These are phyloP conservation scores for Lithobius niger DNA, from an alignment of 1,140 invertebrate species.

Conservation along the genomic window DNA sequence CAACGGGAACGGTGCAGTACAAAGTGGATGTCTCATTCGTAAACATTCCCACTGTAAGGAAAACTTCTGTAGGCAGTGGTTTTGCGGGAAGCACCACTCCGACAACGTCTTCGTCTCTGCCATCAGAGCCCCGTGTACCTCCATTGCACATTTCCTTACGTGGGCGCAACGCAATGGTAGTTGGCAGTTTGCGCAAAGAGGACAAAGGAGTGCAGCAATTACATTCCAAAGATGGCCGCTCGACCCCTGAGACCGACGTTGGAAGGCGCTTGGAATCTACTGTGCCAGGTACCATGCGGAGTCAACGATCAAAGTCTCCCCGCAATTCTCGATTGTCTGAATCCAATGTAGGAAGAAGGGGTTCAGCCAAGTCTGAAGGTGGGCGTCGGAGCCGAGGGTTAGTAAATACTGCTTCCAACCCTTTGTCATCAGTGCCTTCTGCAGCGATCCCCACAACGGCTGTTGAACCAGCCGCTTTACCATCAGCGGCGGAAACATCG, in stretches of 20 bases:
- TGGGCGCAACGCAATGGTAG: constrained; percentile 72
- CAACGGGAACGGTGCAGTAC: constrained; percentile 34
- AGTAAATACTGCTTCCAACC: too few species aligned
- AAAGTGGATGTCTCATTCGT: constrained; percentile 65
- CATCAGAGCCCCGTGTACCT: constrained; percentile 59
- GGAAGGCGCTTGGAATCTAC: not conserved
- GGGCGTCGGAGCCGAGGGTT: too few species aligned
- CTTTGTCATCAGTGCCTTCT: too few species aligned
- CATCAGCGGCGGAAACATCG: too few species aligned
- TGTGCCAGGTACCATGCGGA: not conserved
- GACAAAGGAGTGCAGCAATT: constrained; percentile 8
- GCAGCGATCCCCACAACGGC: too few species aligned
- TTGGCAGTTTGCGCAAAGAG: constrained; percentile 38
- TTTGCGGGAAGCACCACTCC: not conserved
- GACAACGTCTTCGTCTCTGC: constrained; percentile 5
- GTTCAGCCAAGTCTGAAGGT: too few species aligned
- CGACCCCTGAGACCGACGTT: not conserved
- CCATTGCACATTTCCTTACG: constrained; percentile 76
- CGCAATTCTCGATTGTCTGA: too few species aligned
- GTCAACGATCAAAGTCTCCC: not conserved
- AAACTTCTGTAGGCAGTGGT: not conserved
- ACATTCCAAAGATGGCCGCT: constrained; percentile 5
- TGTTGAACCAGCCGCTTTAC: too few species aligned
- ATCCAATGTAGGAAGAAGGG: too few species aligned
- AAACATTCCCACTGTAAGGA: constrained; percentile 14